phyloP scores from a whole-genome alignment of 2,113 vertebrate species.

The Xiphorhynchus elegans region DNA sequence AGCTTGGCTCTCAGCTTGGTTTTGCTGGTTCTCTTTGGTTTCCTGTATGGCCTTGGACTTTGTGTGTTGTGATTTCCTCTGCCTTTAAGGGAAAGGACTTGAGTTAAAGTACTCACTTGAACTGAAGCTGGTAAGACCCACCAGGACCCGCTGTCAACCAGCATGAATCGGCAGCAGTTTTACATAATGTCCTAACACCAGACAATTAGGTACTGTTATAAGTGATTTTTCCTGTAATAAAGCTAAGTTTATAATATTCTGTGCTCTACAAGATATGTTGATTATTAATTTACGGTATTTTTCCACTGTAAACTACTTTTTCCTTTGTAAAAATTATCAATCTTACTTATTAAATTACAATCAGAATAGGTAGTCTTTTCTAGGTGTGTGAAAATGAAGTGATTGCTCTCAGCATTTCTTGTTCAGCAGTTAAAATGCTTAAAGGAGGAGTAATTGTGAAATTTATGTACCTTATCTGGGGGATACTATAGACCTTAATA shows the following conservation, averaged over 20 bases:
- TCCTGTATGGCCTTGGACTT: neutral
- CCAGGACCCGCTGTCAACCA: neutral
- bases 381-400: neutral
- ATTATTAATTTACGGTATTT: neutral
- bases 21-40: neutral
- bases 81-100: neutral
- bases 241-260: neutral
- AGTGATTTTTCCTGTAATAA: neutral
- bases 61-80: neutral
- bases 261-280: neutral
- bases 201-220: neutral
- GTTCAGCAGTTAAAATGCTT: neutral
- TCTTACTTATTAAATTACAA: conserved; percentile 7
- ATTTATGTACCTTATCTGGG: neutral
- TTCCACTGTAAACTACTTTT: neutral
- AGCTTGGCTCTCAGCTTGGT: neutral
- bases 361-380: conserved; percentile 16
- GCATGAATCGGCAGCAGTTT: neutral
- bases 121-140: neutral
- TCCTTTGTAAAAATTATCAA: neutral
- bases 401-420: neutral
- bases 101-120: neutral
- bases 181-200: neutral
- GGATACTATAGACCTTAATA: neutral
- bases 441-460: neutral